Evolutionary conservation across 2,888 invertebrate species (phyloP).

Genomic region (Carcina quercana): DNA sequence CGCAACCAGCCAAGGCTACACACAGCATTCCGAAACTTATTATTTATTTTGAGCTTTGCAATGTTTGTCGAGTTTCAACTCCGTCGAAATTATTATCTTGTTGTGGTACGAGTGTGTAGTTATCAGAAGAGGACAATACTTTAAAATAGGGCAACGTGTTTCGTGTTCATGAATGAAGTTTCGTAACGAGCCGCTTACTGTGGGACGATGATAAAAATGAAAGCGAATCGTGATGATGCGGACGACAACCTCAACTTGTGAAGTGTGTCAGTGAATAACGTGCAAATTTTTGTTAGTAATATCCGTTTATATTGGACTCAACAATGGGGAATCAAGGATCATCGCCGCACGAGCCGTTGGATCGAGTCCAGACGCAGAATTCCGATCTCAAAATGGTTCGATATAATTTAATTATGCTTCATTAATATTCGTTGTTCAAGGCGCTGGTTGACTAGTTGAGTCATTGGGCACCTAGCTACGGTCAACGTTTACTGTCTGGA

Average conservation of each 20-base stretch:
- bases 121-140: slow-evolving; percentile 51
- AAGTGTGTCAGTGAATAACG: slow-evolving; percentile 29
- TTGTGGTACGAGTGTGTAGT: slow-evolving; percentile 45
- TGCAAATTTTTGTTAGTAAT: slow-evolving; percentile 22
- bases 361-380: slow-evolving; percentile 75
- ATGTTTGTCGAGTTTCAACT: slow-evolving; percentile 61
- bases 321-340: slow-evolving; percentile 90
- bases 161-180: slow-evolving; percentile 38
- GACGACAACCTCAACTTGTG: slow-evolving; percentile 25
- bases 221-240: slow-evolving; percentile 20
- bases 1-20: slow-evolving; percentile 53
- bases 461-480: slow-evolving; percentile 24
- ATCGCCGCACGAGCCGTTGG: slow-evolving; percentile 87
- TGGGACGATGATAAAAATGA: slow-evolving; percentile 13
- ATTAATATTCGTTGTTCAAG: slow-evolving; percentile 25
- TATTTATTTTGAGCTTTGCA: slow-evolving; percentile 60
- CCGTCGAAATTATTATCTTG: slow-evolving; percentile 62
- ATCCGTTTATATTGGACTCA: slow-evolving; percentile 13
- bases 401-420: slow-evolving; percentile 20
- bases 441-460: slow-evolving; percentile 23
- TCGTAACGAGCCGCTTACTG: slow-evolving; percentile 34
- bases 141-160: slow-evolving; percentile 38
- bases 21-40: slow-evolving; percentile 46
- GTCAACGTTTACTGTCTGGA: slow-evolving; percentile 27
- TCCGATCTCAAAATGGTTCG: slow-evolving; percentile 67